Evolutionary conservation across 2,797 vertebrate species (phyloP).

Genomic region (Artibeus lituratus): DNA sequence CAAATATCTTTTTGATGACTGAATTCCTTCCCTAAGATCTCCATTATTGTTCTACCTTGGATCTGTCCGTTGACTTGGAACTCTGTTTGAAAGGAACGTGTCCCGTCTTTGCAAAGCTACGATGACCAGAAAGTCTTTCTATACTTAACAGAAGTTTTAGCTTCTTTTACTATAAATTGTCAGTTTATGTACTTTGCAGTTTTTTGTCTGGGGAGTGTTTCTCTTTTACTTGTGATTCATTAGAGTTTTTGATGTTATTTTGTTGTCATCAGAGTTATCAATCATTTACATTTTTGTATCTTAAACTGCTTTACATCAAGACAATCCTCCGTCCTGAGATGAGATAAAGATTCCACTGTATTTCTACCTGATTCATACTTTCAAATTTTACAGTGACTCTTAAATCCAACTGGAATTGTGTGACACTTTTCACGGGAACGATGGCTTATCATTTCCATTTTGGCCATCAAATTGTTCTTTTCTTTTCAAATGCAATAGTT

Average conservation of each 20-base stretch:
- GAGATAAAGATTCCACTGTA: background rate
- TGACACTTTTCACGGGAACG: background rate
- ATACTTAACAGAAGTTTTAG: background rate
- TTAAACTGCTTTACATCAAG: background rate
- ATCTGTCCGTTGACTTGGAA: background rate
- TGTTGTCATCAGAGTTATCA: background rate
- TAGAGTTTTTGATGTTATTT: background rate
- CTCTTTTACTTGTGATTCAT: background rate
- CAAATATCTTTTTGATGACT: background rate
- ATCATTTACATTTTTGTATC: background rate
- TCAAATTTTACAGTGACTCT: background rate
- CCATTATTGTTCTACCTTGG: background rate
- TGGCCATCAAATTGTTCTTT: background rate
- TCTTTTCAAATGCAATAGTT: background rate
- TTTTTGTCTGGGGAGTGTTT: background rate
- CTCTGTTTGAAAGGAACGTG: background rate
- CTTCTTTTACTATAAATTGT: constrained; percentile 17
- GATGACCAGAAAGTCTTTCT: background rate
- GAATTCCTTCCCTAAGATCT: background rate
- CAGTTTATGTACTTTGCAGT: background rate
- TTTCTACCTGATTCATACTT: background rate
- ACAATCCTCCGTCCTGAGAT: background rate
- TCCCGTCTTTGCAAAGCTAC: constrained; percentile 24
- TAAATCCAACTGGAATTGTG: background rate
- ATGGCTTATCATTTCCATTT: background rate